Base-by-base conservation (phyloP, 2,797 vertebrate genomes). In the Tachyglossus aculeatus region DNA sequence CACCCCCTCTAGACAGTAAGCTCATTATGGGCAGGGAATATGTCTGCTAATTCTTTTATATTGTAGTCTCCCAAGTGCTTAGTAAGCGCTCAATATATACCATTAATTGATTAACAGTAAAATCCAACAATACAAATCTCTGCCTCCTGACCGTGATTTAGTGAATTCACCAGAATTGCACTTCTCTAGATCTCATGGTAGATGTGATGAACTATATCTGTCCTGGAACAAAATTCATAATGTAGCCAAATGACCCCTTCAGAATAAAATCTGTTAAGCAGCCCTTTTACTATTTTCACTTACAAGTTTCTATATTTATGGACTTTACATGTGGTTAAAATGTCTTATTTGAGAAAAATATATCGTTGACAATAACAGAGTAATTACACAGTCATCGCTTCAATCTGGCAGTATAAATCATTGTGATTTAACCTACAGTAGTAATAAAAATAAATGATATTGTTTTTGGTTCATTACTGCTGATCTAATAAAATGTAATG, bases 381-480 rank as follows among this genome's bases (percentile, higher is more conserved):
- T 88, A 87, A 90, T 93, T 91, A 90, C 80, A 82, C 68, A 89
- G 82, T 86, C 84, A 84, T 76, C 62, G 48, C 67, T 89, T 90
- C 84, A 90, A 67, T 90, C 86, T 85, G 83, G 71, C 68, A 82
- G 19, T 81, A 86, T 91, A 91, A 92, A 91, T 92, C 89, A 93
- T 85, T 67, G 74, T 85, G 86, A 90, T 89, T 90, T 87, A 91
- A 81, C 68, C 80, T 85, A 81, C 56, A 86, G 58, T 77, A 88
- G 81, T 86, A 91, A 91, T 91, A 93, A 91, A 91, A 92, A 90
- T 89, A 92, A 92, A 91, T 91, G 3, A 89, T 88, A 88, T 72
- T 80, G 43, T 52, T 73, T 87, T 92, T 87, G 85, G 89, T 87
- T 90, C 88, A 86, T 91, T 91, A 91, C 88, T 88, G 71, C 60